Percentiles rank a stretch among this genome's conserved stretches.
These are phyloP conservation scores for Ephydatia muelleri DNA, from an alignment of 37 sponge, comb jelly and placozoan species.

Conservation along the genomic window DNA sequence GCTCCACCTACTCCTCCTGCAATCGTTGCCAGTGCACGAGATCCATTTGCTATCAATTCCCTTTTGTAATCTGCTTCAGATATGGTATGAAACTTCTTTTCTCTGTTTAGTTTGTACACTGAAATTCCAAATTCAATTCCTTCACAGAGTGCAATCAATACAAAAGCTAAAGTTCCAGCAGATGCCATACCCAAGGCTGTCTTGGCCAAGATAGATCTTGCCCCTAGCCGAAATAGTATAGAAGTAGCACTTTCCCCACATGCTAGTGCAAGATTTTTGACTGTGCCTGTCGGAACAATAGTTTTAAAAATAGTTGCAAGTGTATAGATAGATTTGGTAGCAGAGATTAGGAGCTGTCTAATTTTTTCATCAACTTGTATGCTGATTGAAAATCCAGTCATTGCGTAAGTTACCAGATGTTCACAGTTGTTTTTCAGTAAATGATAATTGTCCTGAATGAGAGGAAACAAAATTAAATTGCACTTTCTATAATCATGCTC, in stretches of 20 bases:
- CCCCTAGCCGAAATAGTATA: slow-evolving; percentile 10
- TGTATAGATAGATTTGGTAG: not conserved
- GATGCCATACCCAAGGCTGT: slow-evolving; percentile 12
- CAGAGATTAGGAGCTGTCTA: not conserved
- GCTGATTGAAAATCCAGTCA: slow-evolving; percentile 4
- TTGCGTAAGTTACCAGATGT: slow-evolving; percentile 12
- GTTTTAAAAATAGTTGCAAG: not conserved
- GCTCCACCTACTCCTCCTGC: slow-evolving; percentile 31
- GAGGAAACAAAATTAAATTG: too few relatives aligned
- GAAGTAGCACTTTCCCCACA: not conserved
- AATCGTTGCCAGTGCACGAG: slow-evolving; percentile 8
- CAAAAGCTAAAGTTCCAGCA: slow-evolving; percentile 6
- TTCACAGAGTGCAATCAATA: slow-evolving; percentile 13
- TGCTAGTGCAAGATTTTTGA: not conserved
- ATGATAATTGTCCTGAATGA: not conserved
- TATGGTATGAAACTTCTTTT: slow-evolving; percentile 38
- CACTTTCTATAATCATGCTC: too few relatives aligned
- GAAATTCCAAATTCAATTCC: slow-evolving; percentile 5
- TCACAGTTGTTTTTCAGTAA: slow-evolving; percentile 7
- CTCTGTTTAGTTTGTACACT: slow-evolving; percentile 35
- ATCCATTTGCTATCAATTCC: not conserved
- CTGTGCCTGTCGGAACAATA: not conserved
- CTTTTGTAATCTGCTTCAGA: slow-evolving; percentile 22
- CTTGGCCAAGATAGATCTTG: not conserved
- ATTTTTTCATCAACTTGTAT: slow-evolving; percentile 10